Evolutionary conservation across 2,888 invertebrate genomes (phyloP).

Genomic region (Acanthosepion pharaonis): DNA sequence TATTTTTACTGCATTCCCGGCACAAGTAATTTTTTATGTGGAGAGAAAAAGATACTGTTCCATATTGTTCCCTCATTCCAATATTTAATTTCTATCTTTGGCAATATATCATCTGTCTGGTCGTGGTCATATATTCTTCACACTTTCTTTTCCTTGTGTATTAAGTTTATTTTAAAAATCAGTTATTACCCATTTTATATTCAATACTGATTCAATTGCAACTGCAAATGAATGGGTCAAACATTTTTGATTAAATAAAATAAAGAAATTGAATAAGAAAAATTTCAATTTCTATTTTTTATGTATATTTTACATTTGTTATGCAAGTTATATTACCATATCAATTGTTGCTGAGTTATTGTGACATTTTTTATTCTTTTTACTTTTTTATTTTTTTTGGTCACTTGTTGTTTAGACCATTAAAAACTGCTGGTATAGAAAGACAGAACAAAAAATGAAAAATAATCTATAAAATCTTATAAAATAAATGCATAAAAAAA

Average conservation of each 20-base stretch:
- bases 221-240: background rate
- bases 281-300: background rate
- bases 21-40: background rate
- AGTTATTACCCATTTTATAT: background rate
- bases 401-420: background rate
- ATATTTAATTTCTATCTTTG: conserved; percentile 21
- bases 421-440: conserved; percentile 9
- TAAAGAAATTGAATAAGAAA: conserved; percentile 3
- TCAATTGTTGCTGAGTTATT: background rate
- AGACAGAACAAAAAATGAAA: background rate
- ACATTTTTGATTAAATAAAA: background rate
- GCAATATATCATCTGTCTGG: background rate
- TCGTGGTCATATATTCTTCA: conserved; percentile 9
- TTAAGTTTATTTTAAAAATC: background rate
- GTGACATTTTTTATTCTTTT: background rate
- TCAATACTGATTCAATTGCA: background rate
- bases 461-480: background rate
- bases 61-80: background rate
- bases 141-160: background rate
- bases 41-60: background rate
- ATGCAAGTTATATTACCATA: conserved; percentile 21
- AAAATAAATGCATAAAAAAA: background rate
- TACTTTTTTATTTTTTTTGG: background rate
- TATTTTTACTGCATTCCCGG: background rate
- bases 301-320: conserved; percentile 3